phyloP scores from a whole-genome alignment of 1,140 invertebrate genomes.

The Caenorhabditis briggsae region DNA sequence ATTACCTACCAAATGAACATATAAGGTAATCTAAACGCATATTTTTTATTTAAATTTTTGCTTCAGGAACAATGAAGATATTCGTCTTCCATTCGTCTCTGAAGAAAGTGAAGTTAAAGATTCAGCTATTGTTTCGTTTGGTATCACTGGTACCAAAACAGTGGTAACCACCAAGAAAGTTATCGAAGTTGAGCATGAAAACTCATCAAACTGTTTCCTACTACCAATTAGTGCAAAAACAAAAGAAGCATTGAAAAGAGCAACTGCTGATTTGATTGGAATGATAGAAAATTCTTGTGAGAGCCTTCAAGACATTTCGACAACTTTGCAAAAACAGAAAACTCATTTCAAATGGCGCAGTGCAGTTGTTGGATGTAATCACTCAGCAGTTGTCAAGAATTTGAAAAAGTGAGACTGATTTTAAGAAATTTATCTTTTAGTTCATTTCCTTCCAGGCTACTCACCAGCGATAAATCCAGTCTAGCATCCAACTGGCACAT shows the following conservation, averaged over 20 bases:
- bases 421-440: background rate
- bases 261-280: background rate
- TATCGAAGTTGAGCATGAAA: background rate
- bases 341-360: slow-evolving; percentile 52
- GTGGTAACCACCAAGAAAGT: background rate
- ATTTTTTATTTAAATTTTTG: background rate
- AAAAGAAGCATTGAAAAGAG: slow-evolving; percentile 16
- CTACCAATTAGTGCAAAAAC: slow-evolving; percentile 59
- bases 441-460: background rate
- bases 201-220: slow-evolving; percentile 4
- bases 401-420: slow-evolving; percentile 20
- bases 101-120: slow-evolving; percentile 37
- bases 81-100: slow-evolving; percentile 43
- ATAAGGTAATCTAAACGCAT: background rate
- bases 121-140: slow-evolving; percentile 59
- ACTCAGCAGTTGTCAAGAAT: background rate
- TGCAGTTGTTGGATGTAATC: slow-evolving; percentile 10
- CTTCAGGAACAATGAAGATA: background rate
- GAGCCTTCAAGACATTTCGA: slow-evolving; percentile 46
- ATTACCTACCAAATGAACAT: slow-evolving; percentile 55
- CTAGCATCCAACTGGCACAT: background rate
- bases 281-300: slow-evolving; percentile 40
- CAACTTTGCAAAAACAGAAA: slow-evolving; percentile 59
- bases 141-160: slow-evolving; percentile 61
- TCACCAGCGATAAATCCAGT: background rate